Evolutionary conservation across 2,888 invertebrate species (phyloP), one percentile per base, ranked within the genome.

Genomic region (Reticulitermes lucifugus): DNA sequence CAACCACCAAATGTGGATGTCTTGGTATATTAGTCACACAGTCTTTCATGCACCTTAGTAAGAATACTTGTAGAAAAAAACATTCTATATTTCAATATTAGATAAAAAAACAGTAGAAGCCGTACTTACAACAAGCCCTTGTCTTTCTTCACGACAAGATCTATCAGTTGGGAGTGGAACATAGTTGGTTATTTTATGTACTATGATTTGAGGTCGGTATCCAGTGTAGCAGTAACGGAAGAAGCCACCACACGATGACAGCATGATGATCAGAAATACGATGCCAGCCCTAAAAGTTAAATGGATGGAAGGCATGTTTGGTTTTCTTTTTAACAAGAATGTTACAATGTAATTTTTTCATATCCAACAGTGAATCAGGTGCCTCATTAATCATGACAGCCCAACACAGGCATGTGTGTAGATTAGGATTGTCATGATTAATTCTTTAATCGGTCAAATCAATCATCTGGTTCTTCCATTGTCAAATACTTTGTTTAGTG

Each of bases 221-320:
- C 77, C 77, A 4, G 86, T 87, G 87, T 89, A 89, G 83, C 88
- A 89, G 86, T 89, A 89, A 46, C 89, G 88, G 87, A 89, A 89
- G 55, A 89, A 87, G n/a, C 89, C 89, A 22, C 89, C 89, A 87
- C 89, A 89, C 12, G 89, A 89, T 14, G 89, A 89, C 22, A 89
- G 81, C 79, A 89, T 84, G 18, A 89, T 83, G 59, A 89, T 85
- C 70, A 89, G 85, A 83, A 89, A 88, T 35, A 89, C 85, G 55
- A 88, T 88, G 43, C 88, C 88, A 84, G 88, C 88, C 88, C 88
- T 89, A 77, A 43, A 88, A 86, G n/a, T 65, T 65, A 55, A 14
- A 25, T 65, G 5, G n/a, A 65, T 65, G n/a, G 7, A 25, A 25
- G 12, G 25, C n/a, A 65, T 65, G 1, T 18, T 60, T 35, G 35